Evolutionary conservation across 35 echinoderm and acorn worm species (phyloP).

Genomic region (Amphiura filiformis): DNA sequence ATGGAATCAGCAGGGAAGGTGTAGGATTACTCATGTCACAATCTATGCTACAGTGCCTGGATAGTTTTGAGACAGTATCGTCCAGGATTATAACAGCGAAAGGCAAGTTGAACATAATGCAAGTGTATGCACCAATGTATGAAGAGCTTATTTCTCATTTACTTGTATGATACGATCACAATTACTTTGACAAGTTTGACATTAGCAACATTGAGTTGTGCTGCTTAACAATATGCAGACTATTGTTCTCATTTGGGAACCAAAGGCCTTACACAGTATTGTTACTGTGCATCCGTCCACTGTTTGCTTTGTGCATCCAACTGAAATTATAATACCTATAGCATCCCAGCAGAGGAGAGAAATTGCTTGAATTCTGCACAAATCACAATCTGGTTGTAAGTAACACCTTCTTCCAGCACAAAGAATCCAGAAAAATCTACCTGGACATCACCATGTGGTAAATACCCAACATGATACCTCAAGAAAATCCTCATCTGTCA

Average conservation of each 20-base stretch:
- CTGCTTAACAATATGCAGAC: not conserved
- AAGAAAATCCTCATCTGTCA: not conserved
- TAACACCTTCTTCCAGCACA: too few relatives aligned
- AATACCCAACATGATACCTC: not conserved
- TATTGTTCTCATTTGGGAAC: too few relatives aligned
- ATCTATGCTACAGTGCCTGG: slow-evolving; percentile 9
- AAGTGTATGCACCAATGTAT: slow-evolving; percentile 26
- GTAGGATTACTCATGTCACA: slow-evolving; percentile 18
- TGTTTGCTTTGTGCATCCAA: too few relatives aligned
- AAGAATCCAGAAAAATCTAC: not conserved
- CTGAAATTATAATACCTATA: too few relatives aligned
- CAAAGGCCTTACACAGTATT: too few relatives aligned
- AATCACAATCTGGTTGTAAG: too few relatives aligned
- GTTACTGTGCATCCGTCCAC: too few relatives aligned
- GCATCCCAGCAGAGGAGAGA: slow-evolving; percentile 9
- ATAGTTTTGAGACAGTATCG: slow-evolving; percentile 16
- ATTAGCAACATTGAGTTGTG: not conserved
- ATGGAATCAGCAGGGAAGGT: slow-evolving; percentile 24
- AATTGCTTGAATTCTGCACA: slow-evolving; percentile 32
- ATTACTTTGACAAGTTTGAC: not conserved
- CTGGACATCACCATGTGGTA: not conserved
- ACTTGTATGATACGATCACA: slow-evolving; percentile 15
- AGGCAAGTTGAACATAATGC: slow-evolving; percentile 23
- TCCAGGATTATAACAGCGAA: slow-evolving; percentile 32
- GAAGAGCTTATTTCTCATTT: not conserved